Conservation (phyloP, 2,888 invertebrate genomes). For the Netelia fuscicornis region DNA sequence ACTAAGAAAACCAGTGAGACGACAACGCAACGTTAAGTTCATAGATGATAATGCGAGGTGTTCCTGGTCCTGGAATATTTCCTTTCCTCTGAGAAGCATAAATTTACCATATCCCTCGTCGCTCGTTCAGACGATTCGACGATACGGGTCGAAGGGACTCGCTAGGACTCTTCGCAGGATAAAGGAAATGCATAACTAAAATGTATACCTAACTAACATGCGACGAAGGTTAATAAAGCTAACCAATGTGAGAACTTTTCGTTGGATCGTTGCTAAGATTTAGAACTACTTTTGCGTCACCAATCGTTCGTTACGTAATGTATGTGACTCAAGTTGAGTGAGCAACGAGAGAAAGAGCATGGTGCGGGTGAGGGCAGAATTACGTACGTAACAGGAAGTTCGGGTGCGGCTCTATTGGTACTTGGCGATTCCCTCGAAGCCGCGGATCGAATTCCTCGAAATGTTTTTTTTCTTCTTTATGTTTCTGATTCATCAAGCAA, state of each 20-base stretch:
- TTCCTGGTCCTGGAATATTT: neutral
- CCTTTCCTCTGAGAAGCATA: constrained; percentile 15
- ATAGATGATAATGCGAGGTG: too few species aligned
- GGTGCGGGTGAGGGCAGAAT: constrained; percentile 2
- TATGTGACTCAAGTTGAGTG: constrained; percentile 16
- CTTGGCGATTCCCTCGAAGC: neutral
- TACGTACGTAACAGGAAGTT: constrained; percentile 54
- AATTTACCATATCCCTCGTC: constrained; percentile 31
- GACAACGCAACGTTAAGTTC: constrained; percentile 13
- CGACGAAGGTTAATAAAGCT: neutral
- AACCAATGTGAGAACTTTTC: neutral
- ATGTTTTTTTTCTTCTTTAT: constrained; percentile 5
- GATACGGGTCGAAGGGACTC: neutral
- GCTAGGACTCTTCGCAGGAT: neutral
- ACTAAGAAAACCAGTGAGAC: neutral
- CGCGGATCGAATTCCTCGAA: constrained; percentile 25
- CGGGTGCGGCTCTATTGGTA: constrained; percentile 11
- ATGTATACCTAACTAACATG: neutral
- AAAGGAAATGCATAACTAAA: neutral
- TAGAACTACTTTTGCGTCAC: constrained; percentile 24
- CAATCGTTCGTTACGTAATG: constrained; percentile 28
- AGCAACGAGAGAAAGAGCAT: constrained; percentile 8
- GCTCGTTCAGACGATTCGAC: constrained; percentile 5
- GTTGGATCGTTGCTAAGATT: constrained; percentile 12
- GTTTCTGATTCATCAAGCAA: constrained; percentile 45